Conservation (phyloP, 2,888 invertebrate species). For the Agrenia bidenticulata region DNA sequence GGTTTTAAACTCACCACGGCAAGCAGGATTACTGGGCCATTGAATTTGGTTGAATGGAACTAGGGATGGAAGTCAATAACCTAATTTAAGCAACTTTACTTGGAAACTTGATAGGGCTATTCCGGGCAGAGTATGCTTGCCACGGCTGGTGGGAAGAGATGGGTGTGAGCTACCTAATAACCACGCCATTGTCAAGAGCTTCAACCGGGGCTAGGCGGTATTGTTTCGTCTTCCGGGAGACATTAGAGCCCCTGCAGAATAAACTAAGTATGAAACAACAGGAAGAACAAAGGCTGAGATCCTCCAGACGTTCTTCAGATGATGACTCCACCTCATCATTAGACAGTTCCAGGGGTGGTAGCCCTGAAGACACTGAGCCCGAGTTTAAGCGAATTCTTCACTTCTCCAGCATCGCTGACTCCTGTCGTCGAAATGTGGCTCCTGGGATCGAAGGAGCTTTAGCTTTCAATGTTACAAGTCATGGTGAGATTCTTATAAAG, state of each 20-base stretch:
- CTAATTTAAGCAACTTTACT: neutral
- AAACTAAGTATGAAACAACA: constrained; percentile 28
- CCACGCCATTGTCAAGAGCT: constrained; percentile 70
- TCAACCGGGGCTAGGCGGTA: constrained; percentile 68
- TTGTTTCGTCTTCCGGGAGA: constrained; percentile 75
- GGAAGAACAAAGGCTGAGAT: constrained; percentile 20
- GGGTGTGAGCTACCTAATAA: constrained; percentile 81
- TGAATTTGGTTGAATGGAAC: too few species aligned
- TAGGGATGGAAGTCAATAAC: neutral
- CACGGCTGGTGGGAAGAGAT: constrained; percentile 88
- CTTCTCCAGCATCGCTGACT: constrained; percentile 66
- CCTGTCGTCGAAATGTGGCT: constrained; percentile 64
- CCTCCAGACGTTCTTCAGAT: constrained; percentile 27
- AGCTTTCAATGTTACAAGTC: constrained; percentile 70
- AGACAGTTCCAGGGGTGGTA: constrained; percentile 23
- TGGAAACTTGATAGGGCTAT: constrained; percentile 22
- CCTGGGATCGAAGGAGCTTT: constrained; percentile 63
- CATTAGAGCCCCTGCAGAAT: constrained; percentile 43
- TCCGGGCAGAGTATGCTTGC: constrained; percentile 75
- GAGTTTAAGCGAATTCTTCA: constrained; percentile 57
- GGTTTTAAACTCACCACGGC: too few species aligned
- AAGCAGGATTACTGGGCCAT: too few species aligned
- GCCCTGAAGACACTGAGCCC: constrained; percentile 43
- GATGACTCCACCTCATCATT: constrained; percentile 35
- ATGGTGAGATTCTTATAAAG: constrained; percentile 61